A percentile compares a stretch with the other conserved stretches of the same genome.
Evolutionary conservation across 1,140 invertebrate species (phyloP).

Genomic region (Hyposmocoma kahamanoa): DNA sequence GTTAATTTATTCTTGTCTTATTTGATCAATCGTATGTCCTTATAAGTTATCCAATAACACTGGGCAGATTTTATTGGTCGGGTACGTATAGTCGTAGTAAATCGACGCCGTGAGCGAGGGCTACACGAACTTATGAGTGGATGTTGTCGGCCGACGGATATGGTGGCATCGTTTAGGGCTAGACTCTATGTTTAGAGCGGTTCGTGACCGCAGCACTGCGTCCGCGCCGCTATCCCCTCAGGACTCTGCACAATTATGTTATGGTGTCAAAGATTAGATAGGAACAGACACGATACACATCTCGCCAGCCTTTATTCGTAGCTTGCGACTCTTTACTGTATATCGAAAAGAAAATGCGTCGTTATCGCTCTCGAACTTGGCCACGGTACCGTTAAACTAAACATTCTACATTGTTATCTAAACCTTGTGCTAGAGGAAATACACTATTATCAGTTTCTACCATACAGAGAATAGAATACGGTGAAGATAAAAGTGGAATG

Average conservation of each 20-base stretch:
- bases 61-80: not conserved
- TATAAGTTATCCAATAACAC: slow-evolving; percentile 3
- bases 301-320: slow-evolving; percentile 16
- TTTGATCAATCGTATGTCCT: slow-evolving; percentile 4
- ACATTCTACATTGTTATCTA: too few species aligned
- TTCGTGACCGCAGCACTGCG: slow-evolving; percentile 48
- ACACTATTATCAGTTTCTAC: too few species aligned
- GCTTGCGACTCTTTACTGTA: not conserved
- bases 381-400: too few species aligned
- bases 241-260: slow-evolving; percentile 56
- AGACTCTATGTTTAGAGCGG: slow-evolving; percentile 53
- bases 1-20: slow-evolving; percentile 3
- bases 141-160: slow-evolving; percentile 45
- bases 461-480: too few species aligned
- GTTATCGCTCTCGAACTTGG: too few species aligned
- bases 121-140: slow-evolving; percentile 34
- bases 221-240: slow-evolving; percentile 44
- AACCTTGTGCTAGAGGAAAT: too few species aligned
- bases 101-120: slow-evolving; percentile 16
- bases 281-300: slow-evolving; percentile 20
- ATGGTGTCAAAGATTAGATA: slow-evolving; percentile 42
- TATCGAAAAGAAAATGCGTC: slow-evolving; percentile 2
- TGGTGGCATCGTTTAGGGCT: slow-evolving; percentile 59
- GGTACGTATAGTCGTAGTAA: slow-evolving; percentile 4
- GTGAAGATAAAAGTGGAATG: too few species aligned